Evolutionary conservation across 2,113 vertebrate genomes (phyloP).

Genomic region (Terrapene triunguis): DNA sequence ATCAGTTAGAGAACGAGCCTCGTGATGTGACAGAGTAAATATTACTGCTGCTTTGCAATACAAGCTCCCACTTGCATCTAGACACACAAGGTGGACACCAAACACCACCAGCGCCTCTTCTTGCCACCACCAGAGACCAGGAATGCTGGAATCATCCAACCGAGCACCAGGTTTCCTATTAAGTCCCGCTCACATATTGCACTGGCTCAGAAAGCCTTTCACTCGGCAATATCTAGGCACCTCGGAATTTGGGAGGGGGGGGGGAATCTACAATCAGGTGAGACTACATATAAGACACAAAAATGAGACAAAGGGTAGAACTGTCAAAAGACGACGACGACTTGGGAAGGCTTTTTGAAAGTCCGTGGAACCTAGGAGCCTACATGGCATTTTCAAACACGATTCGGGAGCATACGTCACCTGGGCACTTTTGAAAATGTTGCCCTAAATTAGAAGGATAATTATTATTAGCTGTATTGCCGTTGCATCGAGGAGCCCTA

Average conservation of each 20-base stretch:
- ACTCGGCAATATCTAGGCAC: no score
- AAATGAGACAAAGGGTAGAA: no score
- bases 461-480: no score
- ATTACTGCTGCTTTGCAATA: background rate
- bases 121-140: background rate
- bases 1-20: background rate
- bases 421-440: background rate
- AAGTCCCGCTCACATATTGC: background rate
- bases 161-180: fast-evolving
- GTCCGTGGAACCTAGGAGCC: background rate
- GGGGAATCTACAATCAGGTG: no score
- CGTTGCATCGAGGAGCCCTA: no score
- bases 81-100: background rate
- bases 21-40: background rate
- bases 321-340: no score
- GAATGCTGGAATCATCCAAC: no score
- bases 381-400: background rate
- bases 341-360: background rate
- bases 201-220: background rate
- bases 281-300: no score
- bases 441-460: no score
- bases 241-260: no score
- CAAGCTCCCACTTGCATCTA: background rate
- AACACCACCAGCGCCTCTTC: background rate
- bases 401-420: background rate